Conservation (phyloP, 2,113 vertebrate species). For the Periophthalmus modestus region DNA sequence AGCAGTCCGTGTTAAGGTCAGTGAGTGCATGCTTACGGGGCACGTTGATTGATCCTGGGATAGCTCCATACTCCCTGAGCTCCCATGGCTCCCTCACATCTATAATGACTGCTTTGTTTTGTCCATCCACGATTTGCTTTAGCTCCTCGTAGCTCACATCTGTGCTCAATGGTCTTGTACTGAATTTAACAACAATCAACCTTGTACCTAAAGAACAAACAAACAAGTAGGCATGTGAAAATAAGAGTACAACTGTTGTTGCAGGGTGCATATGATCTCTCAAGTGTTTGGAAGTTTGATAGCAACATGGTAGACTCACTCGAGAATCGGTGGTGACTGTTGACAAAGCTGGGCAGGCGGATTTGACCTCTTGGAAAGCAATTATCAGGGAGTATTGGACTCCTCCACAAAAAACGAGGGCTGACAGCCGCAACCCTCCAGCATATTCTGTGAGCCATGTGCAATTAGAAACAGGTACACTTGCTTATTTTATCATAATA, state of each 20-base stretch:
- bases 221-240: neutral
- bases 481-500: neutral
- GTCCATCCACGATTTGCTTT: conserved; percentile 79
- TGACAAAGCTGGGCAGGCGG: conserved; percentile 24
- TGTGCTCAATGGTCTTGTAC: conserved; percentile 40
- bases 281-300: neutral
- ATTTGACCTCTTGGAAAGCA: conserved; percentile 33
- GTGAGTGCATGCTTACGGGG: conserved; percentile 80
- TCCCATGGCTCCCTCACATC: conserved; percentile 94
- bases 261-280: neutral
- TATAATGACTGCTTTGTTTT: conserved; percentile 74
- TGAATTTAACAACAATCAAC: conserved; percentile 63
- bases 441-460: conserved; percentile 68
- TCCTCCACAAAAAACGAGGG: conserved; percentile 46
- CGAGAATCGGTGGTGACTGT: conserved; percentile 20
- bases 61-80: conserved; percentile 82
- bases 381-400: conserved; percentile 10
- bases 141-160: conserved; percentile 83
- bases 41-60: conserved; percentile 86
- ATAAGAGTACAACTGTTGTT: neutral
- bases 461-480: neutral
- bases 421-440: conserved; percentile 35
- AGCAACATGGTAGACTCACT: conserved; percentile 39
- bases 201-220: conserved; percentile 28
- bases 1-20: neutral